Base-by-base conservation (phyloP, 2,797 vertebrate species). In the Allobates femoralis region DNA sequence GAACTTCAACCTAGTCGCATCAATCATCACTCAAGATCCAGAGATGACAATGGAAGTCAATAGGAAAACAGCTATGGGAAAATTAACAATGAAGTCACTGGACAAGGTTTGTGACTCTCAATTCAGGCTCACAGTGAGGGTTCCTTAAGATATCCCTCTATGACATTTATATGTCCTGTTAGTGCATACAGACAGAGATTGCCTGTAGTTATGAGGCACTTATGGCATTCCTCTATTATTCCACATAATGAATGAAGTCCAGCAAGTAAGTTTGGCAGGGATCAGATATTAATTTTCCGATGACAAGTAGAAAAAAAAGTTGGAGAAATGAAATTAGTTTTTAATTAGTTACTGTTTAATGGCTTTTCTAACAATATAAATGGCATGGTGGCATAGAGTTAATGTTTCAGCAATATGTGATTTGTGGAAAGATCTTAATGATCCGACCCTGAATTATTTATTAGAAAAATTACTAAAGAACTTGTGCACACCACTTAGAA, bases 321-420 rank as follows among this genome's bases (percentile, higher is more conserved):
- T 26, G 19, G 11, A 50, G 67, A 69, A 69, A 69, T 69, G 18
- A 69, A 41, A 74, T 74, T 74, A 50, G 41, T 50, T 74, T 74
- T 50, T 74, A 74, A 74, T 74, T 41, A 74, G 71, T 74, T 74
- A 74, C 71, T 26, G 4, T 41, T 26, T 74, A 74, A 74, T 46
- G 12, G 23, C 37, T 74, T 74, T 74, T 74, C 23, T 12, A n/a
- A 74, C 23, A 50, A 41, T 6, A 7, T 74, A 74, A 74, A 74
- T 74, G 34, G 14, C 34, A 46, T 23, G 41, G 71, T 4, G 26
- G 50, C 69, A 74, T 26, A 37, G 23, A 71, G 67, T 71, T 37
- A 37, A 69, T 69, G 32, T 71, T 71, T 71, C 67, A 50, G 71
- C 23, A 74, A 50, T 26, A 74, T 50, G 37, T 50, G 37, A 26